Percentiles rank a stretch among this genome's conserved stretches.
Conservation (phyloP, 2,888 invertebrate species). For the Sthenelais limicola region DNA sequence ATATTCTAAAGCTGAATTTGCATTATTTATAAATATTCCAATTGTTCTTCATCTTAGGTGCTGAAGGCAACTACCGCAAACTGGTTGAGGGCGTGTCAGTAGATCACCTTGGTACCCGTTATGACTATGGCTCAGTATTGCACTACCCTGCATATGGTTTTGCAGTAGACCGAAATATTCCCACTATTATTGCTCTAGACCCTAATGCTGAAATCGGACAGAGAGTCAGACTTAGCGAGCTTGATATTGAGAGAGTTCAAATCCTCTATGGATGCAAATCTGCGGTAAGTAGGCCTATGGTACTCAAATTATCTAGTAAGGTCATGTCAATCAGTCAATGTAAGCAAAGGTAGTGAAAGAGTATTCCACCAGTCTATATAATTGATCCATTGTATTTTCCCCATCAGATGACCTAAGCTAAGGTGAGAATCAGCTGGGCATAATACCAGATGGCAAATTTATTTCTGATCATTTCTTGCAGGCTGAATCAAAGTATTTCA, state of each 20-base stretch:
- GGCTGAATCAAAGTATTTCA: too few relatives aligned
- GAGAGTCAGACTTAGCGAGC: constrained; percentile 14
- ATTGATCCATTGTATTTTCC: too few relatives aligned
- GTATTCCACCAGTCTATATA: too few relatives aligned
- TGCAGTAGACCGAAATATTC: constrained; percentile 62
- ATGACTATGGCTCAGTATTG: constrained; percentile 86
- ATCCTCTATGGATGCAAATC: constrained; percentile 36
- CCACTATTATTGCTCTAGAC: constrained; percentile 69
- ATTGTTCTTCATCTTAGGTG: constrained; percentile 64
- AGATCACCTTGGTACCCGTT: constrained; percentile 77
- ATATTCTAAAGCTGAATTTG: background rate
- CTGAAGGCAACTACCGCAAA: constrained; percentile 74
- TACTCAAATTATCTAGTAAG: too few relatives aligned
- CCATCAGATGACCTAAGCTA: too few relatives aligned
- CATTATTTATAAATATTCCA: background rate
- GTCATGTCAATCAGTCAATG: too few relatives aligned
- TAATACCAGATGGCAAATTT: too few relatives aligned
- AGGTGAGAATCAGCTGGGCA: too few relatives aligned
- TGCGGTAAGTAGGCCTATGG: constrained; percentile 42
- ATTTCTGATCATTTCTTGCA: too few relatives aligned
- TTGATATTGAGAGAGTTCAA: constrained; percentile 43
- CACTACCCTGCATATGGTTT: constrained; percentile 79
- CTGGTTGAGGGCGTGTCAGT: constrained; percentile 62
- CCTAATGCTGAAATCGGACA: constrained; percentile 39
- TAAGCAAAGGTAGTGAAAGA: too few relatives aligned